Evolutionary conservation across 2,888 invertebrate species (phyloP).

Genomic region (Rosalia funebris): DNA sequence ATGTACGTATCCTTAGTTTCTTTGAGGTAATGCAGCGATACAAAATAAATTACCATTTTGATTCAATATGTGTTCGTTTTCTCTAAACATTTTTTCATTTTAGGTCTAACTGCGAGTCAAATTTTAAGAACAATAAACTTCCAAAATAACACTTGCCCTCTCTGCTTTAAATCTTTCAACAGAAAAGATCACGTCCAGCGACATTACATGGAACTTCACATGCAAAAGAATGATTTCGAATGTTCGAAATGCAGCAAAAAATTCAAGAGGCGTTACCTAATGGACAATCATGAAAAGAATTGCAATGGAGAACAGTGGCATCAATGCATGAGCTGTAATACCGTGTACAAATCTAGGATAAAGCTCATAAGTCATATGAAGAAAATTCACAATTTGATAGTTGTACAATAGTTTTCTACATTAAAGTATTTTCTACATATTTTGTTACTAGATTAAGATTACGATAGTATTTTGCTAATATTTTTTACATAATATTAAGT

Average conservation of each 20-base stretch:
- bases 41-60: too few species aligned
- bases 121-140: conserved; percentile 25
- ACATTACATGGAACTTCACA: conserved; percentile 48
- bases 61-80: too few species aligned
- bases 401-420: too few species aligned
- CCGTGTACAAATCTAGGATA: conserved; percentile 40
- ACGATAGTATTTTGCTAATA: too few species aligned
- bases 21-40: too few species aligned
- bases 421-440: too few species aligned
- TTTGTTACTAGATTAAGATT: too few species aligned
- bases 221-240: conserved; percentile 41
- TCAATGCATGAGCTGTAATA: conserved; percentile 41
- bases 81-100: too few species aligned
- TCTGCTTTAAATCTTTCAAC: conserved; percentile 53
- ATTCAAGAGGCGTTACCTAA: conserved; percentile 53
- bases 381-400: conserved; percentile 35
- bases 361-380: conserved; percentile 45
- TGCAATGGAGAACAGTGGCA: conserved; percentile 39
- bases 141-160: conserved; percentile 48
- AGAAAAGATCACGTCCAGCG: conserved; percentile 53
- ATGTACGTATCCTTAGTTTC: too few species aligned
- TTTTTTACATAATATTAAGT: too few species aligned
- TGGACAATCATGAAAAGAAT: conserved; percentile 51
- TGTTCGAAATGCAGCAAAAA: conserved; percentile 48
- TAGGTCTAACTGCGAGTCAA: background rate